Percentiles rank a stretch among this genome's conserved stretches.
Evolutionary conservation across 2,888 invertebrate species (phyloP).

Genomic region (Geophilus truncorum): DNA sequence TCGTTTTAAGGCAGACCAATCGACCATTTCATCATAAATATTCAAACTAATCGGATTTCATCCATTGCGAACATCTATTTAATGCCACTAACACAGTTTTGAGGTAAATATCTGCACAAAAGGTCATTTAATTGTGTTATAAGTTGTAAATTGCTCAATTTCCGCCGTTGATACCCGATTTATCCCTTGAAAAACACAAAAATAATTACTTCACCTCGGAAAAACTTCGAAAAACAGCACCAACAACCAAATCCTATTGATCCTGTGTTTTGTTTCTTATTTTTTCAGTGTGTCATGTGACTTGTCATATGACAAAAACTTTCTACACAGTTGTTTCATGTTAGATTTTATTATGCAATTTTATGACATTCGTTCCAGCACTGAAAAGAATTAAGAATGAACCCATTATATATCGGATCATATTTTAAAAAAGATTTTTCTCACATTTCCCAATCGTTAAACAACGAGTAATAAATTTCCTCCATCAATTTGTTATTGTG

Average conservation of each 20-base stretch:
- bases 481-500: background rate
- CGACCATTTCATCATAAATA: background rate
- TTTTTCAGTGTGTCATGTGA: background rate
- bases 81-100: background rate
- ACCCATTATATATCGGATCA: background rate
- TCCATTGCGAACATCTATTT: background rate
- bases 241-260: too few relatives aligned
- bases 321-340: background rate
- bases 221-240: too few relatives aligned
- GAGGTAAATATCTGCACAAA: background rate
- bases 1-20: background rate
- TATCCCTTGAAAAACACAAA: too few relatives aligned
- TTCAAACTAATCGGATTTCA: background rate
- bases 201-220: too few relatives aligned
- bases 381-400: background rate
- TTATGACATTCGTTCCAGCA: background rate
- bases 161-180: too few relatives aligned
- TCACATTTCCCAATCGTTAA: background rate
- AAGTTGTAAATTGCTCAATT: too few relatives aligned
- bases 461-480: background rate
- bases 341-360: background rate
- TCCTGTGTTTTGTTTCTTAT: background rate
- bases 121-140: too few relatives aligned
- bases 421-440: background rate
- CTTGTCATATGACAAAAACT: background rate